phyloP scores from a whole-genome alignment of 2,113 vertebrate species.

The Albula goreensis region DNA sequence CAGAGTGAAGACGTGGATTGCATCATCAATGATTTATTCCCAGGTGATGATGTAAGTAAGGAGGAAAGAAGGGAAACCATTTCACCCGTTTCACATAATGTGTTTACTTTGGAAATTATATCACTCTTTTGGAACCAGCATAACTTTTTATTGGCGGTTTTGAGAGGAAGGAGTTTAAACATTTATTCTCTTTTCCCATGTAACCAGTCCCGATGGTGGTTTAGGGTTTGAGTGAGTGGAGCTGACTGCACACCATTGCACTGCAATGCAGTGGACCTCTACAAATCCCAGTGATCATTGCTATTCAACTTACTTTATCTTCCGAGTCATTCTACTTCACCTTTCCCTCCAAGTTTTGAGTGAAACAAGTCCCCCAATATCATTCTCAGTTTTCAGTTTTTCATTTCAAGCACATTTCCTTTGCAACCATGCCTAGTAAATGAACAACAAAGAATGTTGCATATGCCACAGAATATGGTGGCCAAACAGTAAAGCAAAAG shows the following conservation, averaged over 20 bases:
- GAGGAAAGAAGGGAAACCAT: slow-evolving; percentile 57
- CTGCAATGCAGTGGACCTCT: too few species aligned
- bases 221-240: not conserved
- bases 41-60: slow-evolving; percentile 63
- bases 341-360: too few species aligned
- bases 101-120: slow-evolving; percentile 66
- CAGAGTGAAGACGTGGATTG: slow-evolving; percentile 23
- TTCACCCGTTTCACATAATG: slow-evolving; percentile 66
- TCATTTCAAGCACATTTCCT: too few species aligned
- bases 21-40: slow-evolving; percentile 49
- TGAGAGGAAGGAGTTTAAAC: slow-evolving; percentile 48
- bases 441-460: too few species aligned
- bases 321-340: too few species aligned
- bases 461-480: too few species aligned
- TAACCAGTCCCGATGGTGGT: slow-evolving; percentile 35
- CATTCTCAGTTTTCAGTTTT: too few species aligned
- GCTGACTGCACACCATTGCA: too few species aligned
- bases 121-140: slow-evolving; percentile 49
- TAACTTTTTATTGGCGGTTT: not conserved
- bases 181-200: slow-evolving; percentile 56
- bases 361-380: too few species aligned
- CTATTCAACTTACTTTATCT: too few species aligned
- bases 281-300: too few species aligned
- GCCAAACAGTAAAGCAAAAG: slow-evolving; percentile 26
- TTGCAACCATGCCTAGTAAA: too few species aligned